Percentiles rank a stretch among this genome's conserved stretches.
These are phyloP conservation scores for Danio kyathit DNA, from an alignment of 2,797 vertebrate genomes.

Conservation along the genomic window DNA sequence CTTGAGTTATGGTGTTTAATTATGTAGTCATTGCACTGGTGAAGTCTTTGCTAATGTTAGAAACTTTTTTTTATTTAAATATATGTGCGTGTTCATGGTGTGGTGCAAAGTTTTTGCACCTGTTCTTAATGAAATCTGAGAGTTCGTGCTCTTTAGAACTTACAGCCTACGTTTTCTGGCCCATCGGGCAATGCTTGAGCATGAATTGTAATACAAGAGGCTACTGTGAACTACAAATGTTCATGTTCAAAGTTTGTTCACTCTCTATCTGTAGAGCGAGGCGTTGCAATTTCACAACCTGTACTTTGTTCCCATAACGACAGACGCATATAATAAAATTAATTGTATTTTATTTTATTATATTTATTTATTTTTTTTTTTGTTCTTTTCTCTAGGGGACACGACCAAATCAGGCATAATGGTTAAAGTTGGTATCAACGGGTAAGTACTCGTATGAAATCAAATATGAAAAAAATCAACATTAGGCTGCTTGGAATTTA, in stretches of 20 bases:
- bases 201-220: neutral
- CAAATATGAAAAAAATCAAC: neutral
- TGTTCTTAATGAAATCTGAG: neutral
- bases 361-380: neutral
- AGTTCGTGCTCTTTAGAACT: neutral
- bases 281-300: neutral
- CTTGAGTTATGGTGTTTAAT: neutral
- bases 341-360: neutral
- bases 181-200: neutral
- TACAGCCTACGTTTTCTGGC: neutral
- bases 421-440: conserved; percentile 87
- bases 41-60: neutral
- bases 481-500: neutral
- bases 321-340: neutral
- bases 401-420: conserved; percentile 78
- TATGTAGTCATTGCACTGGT: neutral
- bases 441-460: conserved; percentile 70
- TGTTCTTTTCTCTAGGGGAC: conserved; percentile 76
- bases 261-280: neutral
- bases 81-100: no score
- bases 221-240: neutral
- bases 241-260: no score
- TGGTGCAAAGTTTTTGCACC: neutral
- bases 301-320: conserved; percentile 7
- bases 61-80: no score